Evolutionary conservation across 2,113 vertebrate genomes (phyloP).

Genomic region (Cololabis saira): DNA sequence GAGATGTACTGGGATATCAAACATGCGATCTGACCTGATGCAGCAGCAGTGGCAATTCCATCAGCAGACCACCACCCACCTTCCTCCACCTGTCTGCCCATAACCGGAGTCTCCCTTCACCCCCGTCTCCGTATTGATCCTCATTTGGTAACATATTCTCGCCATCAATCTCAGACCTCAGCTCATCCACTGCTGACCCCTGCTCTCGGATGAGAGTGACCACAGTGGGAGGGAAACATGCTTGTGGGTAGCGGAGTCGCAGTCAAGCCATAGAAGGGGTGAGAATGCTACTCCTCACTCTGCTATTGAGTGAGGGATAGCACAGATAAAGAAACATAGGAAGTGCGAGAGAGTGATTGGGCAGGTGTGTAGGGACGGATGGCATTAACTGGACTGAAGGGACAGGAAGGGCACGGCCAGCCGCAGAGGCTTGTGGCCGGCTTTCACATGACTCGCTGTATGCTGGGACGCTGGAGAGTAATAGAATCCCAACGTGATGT

Average conservation of each 20-base stretch:
- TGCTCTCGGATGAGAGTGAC: slow-evolving; percentile 43
- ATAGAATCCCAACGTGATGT: slow-evolving; percentile 80
- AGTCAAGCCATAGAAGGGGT: slow-evolving; percentile 46
- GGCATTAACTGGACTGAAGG: slow-evolving; percentile 66
- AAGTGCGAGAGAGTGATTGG: slow-evolving; percentile 39
- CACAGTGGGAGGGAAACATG: slow-evolving; percentile 38
- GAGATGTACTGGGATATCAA: slow-evolving; percentile 46
- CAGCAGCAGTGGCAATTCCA: slow-evolving; percentile 52
- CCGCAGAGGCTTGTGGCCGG: slow-evolving; percentile 64
- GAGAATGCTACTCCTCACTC: background rate
- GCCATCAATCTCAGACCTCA: slow-evolving; percentile 35
- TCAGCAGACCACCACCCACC: slow-evolving; percentile 11
- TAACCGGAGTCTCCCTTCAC: slow-evolving; percentile 60
- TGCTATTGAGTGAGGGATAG: slow-evolving; percentile 27
- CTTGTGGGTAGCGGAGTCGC: background rate
- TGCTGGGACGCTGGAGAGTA: slow-evolving; percentile 66
- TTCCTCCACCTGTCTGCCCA: slow-evolving; percentile 54
- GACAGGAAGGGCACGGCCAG: slow-evolving; percentile 63
- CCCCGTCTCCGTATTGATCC: slow-evolving; percentile 66
- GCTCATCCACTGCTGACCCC: slow-evolving; percentile 26
- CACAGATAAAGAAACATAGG: slow-evolving; percentile 29
- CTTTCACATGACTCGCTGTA: slow-evolving; percentile 72
- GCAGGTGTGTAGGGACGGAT: slow-evolving; percentile 53
- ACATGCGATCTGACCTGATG: slow-evolving; percentile 63
- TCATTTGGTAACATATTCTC: slow-evolving; percentile 41